Base-by-base conservation (phyloP, 1,140 invertebrate species). In the Sitobion miscanthi region DNA sequence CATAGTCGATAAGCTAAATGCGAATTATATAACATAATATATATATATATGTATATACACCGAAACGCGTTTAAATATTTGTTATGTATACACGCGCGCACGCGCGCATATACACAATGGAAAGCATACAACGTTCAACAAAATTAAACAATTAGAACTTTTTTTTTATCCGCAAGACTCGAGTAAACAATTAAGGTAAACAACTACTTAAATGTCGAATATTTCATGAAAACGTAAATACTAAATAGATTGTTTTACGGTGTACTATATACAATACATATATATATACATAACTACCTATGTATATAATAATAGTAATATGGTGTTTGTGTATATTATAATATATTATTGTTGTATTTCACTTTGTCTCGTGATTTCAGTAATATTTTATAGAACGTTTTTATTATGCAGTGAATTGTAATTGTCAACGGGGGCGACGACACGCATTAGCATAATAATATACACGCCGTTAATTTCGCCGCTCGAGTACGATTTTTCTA, bases 151-250 rank as follows among this genome's bases (percentile, higher is more conserved):
- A 54, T 89, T 89, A 54, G 52, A 89, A 49, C 49, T 52, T 38
- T 89, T 85, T 25, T 89, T 54, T 54, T n/a, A 54, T 89, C 35
- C 49, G 62, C 62, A 77, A 77, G 62, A 77, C 62, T 77, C 30
- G 49, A 38, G 87, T 54, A 54, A 89, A 89, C 87, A 89, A 54
- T 89, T 54, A 54, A 89, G 87, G 87, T 89, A 54, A 87, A 89
- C 87, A 57, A 89, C 85, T 86, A 86, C 52, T 89, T 89, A 89
- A 57, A 89, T 21, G 49, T 25, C 42, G 88, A 89, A 89, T 54
- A 54, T 89, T 57, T 57, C 87, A 89, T 11, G n/a, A 54, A 77
- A 54, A 54, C n/a, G 87, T 54, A 89, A 89, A 89, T 54, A 89
- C 49, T 54, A 88, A 88, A 88, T 52, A 89, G 21, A 54, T 35